Percentiles rank a stretch among this genome's conserved stretches.
These are phyloP conservation scores for Pecten maximus DNA, from an alignment of 2,888 invertebrate genomes.

Conservation along the genomic window DNA sequence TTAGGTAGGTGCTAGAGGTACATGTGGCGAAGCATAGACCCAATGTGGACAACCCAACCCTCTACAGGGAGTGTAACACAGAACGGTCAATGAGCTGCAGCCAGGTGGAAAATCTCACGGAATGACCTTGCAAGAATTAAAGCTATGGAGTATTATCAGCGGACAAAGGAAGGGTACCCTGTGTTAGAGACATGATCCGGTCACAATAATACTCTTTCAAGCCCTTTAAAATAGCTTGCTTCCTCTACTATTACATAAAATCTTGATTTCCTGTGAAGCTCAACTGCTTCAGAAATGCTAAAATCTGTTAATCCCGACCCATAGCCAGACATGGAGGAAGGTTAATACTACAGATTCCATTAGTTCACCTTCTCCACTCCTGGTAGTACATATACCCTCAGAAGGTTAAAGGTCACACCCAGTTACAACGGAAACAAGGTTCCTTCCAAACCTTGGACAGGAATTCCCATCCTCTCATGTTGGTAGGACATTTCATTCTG, in stretches of 20 bases:
- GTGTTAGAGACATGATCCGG: slow-evolving; percentile 1
- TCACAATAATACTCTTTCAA: not conserved
- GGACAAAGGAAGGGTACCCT: not conserved
- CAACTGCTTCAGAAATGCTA: not conserved
- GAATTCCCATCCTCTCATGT: too few species aligned
- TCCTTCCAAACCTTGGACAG: not conserved
- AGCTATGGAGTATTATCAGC: not conserved
- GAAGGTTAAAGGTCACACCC: not conserved
- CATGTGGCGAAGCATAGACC: not conserved
- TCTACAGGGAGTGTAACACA: not conserved
- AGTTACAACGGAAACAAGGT: not conserved
- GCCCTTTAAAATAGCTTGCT: too few species aligned
- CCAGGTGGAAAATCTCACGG: slow-evolving; percentile 28
- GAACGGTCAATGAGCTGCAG: slow-evolving; percentile 7
- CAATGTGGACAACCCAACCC: not conserved
- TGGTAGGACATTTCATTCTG: too few species aligned
- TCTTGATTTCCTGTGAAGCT: not conserved
- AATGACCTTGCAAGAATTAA: slow-evolving; percentile 29
- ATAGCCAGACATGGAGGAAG: not conserved
- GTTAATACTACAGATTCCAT: not conserved
- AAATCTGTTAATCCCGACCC: not conserved
- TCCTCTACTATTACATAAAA: not conserved
- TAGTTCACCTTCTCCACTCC: not conserved
- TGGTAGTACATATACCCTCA: too few species aligned
- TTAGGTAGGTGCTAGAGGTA: not conserved